phyloP scores from a whole-genome alignment of 2,888 invertebrate species.

The Nesidiocoris tenuis region DNA sequence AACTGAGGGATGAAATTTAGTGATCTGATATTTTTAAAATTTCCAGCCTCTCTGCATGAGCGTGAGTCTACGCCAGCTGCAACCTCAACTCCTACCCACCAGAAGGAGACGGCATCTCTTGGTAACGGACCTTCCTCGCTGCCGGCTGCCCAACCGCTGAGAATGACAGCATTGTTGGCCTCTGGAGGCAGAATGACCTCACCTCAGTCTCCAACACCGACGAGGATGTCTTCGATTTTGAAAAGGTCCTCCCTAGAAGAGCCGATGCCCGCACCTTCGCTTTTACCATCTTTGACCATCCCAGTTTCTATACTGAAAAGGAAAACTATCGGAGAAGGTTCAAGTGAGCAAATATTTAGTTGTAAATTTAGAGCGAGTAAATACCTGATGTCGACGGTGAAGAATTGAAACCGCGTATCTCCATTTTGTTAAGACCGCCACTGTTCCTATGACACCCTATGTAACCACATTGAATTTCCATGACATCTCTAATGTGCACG shows the following conservation, averaged over 20 bases:
- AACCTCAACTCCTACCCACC: neutral
- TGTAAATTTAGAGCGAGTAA: no score
- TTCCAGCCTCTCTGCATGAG: conserved; percentile 39
- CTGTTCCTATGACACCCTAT: no score
- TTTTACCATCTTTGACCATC: conserved; percentile 49
- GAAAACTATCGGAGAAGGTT: conserved; percentile 58
- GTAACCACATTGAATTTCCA: no score
- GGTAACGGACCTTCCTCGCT: neutral
- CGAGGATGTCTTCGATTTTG: conserved; percentile 60
- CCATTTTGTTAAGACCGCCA: no score
- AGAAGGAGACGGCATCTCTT: neutral
- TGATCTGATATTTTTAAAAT: no score
- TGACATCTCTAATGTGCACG: no score
- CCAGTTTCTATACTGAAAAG: conserved; percentile 63
- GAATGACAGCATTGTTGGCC: conserved; percentile 12
- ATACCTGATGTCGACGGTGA: no score
- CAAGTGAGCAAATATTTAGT: conserved; percentile 1
- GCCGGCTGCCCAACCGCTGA: neutral
- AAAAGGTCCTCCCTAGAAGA: conserved; percentile 67
- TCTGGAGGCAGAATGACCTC: neutral
- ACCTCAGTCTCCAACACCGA: conserved; percentile 38
- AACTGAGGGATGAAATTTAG: no score
- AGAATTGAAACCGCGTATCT: no score
- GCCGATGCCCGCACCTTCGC: conserved; percentile 51
- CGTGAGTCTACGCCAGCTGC: conserved; percentile 20